A percentile compares a stretch with the other conserved stretches of the same genome.
These are phyloP conservation scores for Drosophila trapezifrons DNA, from an alignment of 1,140 invertebrate genomes.

Conservation along the genomic window DNA sequence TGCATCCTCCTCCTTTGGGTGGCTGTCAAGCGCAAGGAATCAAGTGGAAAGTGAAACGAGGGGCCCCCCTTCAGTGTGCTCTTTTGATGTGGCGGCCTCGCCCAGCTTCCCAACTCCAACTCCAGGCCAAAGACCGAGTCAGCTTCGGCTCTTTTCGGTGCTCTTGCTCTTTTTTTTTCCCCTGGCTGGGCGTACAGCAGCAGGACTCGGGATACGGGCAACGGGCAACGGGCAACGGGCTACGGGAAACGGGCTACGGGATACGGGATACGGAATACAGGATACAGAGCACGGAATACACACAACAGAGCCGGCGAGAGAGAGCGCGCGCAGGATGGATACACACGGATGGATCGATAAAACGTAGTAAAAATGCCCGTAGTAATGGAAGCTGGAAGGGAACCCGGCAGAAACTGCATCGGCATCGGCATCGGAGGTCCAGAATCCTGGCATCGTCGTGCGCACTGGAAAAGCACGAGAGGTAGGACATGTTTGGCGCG, in stretches of 20 bases:
- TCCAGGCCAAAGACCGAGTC: conserved; percentile 6
- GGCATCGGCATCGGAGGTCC: conserved; percentile 27
- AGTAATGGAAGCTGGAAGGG: conserved; percentile 81
- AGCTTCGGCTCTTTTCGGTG: conserved; percentile 31
- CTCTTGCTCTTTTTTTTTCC: conserved; percentile 54
- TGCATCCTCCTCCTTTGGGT: conserved; percentile 39
- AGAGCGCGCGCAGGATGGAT: conserved; percentile 18
- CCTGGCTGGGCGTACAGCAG: conserved; percentile 74
- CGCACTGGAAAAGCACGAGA: conserved; percentile 79
- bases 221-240: not conserved
- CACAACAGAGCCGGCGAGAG: conserved; percentile 13
- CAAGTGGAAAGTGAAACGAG: conserved; percentile 80
- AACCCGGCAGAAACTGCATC: conserved; percentile 27
- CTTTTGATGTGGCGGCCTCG: conserved; percentile 80
- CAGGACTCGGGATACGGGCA: conserved; percentile 29
- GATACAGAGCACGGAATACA: conserved; percentile 25
- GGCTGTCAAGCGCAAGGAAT: conserved; percentile 80
- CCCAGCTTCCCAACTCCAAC: conserved; percentile 26
- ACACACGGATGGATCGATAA: conserved; percentile 70
- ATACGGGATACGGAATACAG: not conserved
- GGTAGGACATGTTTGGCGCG: conserved; percentile 83
- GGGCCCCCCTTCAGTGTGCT: conserved; percentile 45
- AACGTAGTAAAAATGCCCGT: conserved; percentile 82
- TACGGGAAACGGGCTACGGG: not conserved
- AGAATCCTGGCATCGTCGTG: conserved; percentile 52